Conservation (phyloP, 1,140 invertebrate species). For the Conus betulinus region DNA sequence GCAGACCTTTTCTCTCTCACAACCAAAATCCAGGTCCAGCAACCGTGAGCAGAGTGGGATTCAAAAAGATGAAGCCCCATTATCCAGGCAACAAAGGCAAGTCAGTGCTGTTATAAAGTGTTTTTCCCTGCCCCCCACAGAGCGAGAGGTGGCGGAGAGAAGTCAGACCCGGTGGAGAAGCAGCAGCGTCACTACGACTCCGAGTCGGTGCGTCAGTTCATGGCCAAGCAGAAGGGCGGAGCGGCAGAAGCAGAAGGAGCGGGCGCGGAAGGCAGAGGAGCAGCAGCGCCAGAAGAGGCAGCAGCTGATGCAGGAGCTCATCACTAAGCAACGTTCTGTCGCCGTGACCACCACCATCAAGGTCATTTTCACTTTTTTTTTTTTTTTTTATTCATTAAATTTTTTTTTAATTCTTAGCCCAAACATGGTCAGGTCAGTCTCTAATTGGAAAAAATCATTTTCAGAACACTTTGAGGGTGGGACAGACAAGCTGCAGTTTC, state of each 20-base stretch:
- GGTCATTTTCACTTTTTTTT: neutral
- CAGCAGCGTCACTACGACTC: slow-evolving; percentile 70
- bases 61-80: too few species aligned
- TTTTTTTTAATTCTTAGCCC: too few species aligned
- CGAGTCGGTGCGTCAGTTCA: slow-evolving; percentile 68
- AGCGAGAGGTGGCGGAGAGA: slow-evolving; percentile 58
- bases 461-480: too few species aligned
- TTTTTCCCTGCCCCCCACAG: neutral
- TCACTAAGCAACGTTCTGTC: slow-evolving; percentile 14
- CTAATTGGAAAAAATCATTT: too few species aligned
- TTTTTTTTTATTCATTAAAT: too few species aligned
- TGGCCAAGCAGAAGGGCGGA: slow-evolving; percentile 68
- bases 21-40: too few species aligned
- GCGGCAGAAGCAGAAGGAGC: slow-evolving; percentile 60
- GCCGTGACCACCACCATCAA: neutral
- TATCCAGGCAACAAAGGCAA: too few species aligned
- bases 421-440: too few species aligned
- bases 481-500: too few species aligned
- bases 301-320: slow-evolving; percentile 28
- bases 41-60: too few species aligned
- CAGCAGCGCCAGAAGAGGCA: slow-evolving; percentile 33
- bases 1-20: too few species aligned
- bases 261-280: slow-evolving; percentile 59
- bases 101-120: too few species aligned
- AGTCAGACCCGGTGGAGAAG: slow-evolving; percentile 61